A percentile compares a stretch with the other conserved stretches of the same genome.
Conservation (phyloP, 2,113 vertebrate genomes). For the Rhea pennata region DNA sequence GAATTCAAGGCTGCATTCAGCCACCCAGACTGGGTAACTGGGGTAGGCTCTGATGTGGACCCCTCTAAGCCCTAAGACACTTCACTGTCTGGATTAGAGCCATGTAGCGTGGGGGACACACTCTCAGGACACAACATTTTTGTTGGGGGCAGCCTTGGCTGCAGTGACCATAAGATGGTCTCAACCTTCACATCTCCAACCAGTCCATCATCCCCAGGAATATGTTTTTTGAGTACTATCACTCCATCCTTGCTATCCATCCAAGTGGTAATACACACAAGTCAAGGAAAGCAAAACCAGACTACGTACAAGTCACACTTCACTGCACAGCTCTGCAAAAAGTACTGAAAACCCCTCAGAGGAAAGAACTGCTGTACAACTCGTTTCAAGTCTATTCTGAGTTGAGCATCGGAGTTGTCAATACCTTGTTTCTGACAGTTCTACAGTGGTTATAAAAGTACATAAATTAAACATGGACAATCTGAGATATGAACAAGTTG, state of each 20-base stretch:
- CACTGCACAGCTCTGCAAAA: slow-evolving; percentile 48
- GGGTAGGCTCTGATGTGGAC: neutral
- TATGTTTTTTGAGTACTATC: neutral
- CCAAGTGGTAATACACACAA: neutral
- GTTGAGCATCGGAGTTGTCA: slow-evolving; percentile 17
- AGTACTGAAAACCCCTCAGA: neutral
- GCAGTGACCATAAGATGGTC: too few species aligned
- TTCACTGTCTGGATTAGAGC: neutral
- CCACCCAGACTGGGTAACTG: neutral
- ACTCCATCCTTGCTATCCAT: neutral
- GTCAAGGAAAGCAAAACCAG: slow-evolving; percentile 24
- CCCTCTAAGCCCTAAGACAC: neutral
- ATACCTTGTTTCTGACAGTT: slow-evolving; percentile 31
- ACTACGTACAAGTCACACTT: slow-evolving; percentile 31
- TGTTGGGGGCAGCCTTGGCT: neutral
- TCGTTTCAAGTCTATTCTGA: slow-evolving; percentile 17
- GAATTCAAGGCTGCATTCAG: neutral
- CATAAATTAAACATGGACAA: slow-evolving; percentile 23
- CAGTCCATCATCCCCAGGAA: neutral
- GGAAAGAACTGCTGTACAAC: neutral
- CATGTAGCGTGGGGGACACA: rapidly evolving
- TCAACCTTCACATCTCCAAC: too few species aligned
- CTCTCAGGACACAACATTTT: too few species aligned
- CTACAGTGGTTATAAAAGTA: slow-evolving; percentile 26
- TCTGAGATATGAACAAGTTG: neutral